Evolutionary conservation across 2,888 invertebrate genomes (phyloP), one percentile per base, ranked within the genome.

Genomic region (Glaucopsyche alexis): DNA sequence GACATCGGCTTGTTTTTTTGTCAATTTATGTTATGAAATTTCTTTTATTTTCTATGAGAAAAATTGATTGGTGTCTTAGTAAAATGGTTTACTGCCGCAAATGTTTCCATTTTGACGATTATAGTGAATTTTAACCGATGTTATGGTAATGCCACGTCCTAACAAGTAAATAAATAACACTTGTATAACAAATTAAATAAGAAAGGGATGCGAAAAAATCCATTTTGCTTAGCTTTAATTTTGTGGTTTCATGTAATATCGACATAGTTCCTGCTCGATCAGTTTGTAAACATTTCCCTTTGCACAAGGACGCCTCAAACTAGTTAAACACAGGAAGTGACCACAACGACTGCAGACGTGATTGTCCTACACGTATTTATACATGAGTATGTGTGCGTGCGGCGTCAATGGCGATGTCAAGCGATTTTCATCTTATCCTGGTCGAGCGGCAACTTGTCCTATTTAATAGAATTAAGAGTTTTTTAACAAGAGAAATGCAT

Each of bases 141-240:
- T 60, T 60, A 60, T 60, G 11, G 60, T 60, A 60, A 60, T 60
- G 60, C 60, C 29, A 60, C 29, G 14, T 60, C 60, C 60, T 11
- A 47, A 60, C n/a, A n/a, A n/a, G n/a, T 60, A 9, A 11, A 60
- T 38, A 5, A 29, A 60, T 60, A 60, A 60, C 29, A 29, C 60
- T 60, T 38, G 9, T n/a, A 6, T 60, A 60, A 60, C 60, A 14
- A 13, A 14, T 38, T 29, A 7, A 29, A 38, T 38, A 19, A 60
- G 2, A 6, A 11, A 29, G 16, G 11, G 9, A 19, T 8, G 11
- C 19, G 0, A 55, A 55, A 9, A n/a, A 55, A 55, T 9, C 11
- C 49, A 49, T 5, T 55, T 42, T 55, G 55, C 55, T 55, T 19
- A 55, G 16, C 19, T 55, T 52, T 55, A 9, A 55, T 55, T 55